phyloP scores from a whole-genome alignment of 2,113 vertebrate species.

The Cacatua alba region DNA sequence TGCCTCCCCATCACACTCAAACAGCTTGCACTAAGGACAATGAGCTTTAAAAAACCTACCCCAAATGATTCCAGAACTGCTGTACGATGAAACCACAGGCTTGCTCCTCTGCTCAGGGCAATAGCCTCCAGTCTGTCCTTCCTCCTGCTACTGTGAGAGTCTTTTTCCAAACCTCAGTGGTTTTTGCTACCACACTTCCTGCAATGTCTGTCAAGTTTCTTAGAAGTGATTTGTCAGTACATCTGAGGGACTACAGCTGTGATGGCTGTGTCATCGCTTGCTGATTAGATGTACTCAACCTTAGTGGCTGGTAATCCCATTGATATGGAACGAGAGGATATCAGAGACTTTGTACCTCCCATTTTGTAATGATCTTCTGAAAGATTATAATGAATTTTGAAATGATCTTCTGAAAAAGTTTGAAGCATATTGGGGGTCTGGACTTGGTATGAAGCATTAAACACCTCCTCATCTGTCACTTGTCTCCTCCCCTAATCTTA shows the following conservation, averaged over 20 bases:
- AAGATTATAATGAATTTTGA: background rate
- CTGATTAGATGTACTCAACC: background rate
- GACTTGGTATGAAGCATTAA: background rate
- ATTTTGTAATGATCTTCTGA: background rate
- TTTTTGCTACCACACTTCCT: background rate
- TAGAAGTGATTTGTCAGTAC: background rate
- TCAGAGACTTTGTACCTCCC: background rate
- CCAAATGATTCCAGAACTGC: background rate
- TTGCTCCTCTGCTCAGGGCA: background rate
- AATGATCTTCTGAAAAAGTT: background rate
- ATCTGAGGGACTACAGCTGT: background rate
- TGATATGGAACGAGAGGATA: background rate
- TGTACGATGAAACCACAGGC: background rate
- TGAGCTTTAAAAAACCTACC: background rate
- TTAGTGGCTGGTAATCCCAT: background rate
- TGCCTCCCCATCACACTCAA: background rate
- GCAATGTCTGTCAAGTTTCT: background rate
- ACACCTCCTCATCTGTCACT: background rate
- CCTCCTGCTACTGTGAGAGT: background rate
- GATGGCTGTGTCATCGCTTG: background rate
- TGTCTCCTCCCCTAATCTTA: background rate
- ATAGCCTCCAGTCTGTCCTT: background rate
- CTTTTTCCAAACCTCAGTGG: background rate
- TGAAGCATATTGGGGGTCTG: background rate
- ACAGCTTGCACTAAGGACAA: background rate